Evolutionary conservation across 2,888 invertebrate species (phyloP).

Genomic region (Cinara cedri): DNA sequence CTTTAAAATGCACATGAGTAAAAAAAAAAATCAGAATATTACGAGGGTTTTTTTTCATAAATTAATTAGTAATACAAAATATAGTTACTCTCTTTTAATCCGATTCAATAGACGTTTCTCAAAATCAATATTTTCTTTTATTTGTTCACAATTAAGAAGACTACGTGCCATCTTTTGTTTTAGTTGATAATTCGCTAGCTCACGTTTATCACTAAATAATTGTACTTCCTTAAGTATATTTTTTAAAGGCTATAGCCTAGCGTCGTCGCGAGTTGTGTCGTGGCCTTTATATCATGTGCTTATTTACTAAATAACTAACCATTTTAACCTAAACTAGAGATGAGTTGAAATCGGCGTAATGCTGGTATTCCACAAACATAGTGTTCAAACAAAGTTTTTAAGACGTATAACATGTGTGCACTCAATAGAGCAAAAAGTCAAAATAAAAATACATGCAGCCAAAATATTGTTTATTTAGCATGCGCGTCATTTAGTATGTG

Average conservation of each 20-base stretch:
- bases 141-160: neutral
- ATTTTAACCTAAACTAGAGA: no score
- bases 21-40: neutral
- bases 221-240: neutral
- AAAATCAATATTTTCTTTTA: neutral
- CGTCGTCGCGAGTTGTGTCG: no score
- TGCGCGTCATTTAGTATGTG: no score
- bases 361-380: neutral
- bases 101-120: neutral
- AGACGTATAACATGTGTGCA: no score
- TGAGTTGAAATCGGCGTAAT: neutral
- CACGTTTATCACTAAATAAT: neutral
- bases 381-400: no score
- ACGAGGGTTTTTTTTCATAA: neutral
- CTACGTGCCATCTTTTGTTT: neutral
- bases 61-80: neutral
- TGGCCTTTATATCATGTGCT: no score
- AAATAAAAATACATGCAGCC: no score
- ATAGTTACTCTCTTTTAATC: neutral
- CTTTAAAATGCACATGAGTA: neutral
- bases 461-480: no score
- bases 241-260: no score
- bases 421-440: no score
- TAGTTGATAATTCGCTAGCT: slow-evolving; percentile 5
- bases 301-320: no score